Conservation (phyloP, 2,797 vertebrate genomes). For the Melanotaenia nigrans region DNA sequence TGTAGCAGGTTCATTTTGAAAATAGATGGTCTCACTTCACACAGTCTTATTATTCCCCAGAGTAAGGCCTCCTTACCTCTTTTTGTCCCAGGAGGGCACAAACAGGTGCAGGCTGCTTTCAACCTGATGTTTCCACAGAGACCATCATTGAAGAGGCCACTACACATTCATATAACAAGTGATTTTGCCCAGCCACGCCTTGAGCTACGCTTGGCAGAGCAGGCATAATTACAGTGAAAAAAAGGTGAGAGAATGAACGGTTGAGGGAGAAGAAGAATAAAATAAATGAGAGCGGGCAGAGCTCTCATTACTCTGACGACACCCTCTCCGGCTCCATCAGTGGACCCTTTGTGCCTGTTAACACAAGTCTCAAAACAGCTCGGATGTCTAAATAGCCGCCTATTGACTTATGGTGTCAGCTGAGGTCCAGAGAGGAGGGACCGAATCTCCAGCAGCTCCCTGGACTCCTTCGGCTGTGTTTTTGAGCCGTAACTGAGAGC, state of each 20-base stretch:
- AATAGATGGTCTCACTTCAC: constrained; percentile 52
- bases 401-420: constrained; percentile 55
- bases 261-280: constrained; percentile 48
- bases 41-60: constrained; percentile 45
- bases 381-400: constrained; percentile 53
- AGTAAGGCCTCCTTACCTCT: constrained; percentile 55
- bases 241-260: constrained; percentile 35
- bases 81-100: constrained; percentile 55
- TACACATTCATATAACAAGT: constrained; percentile 78
- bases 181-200: constrained; percentile 74
- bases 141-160: constrained; percentile 74
- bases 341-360: constrained; percentile 70
- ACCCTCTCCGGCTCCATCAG: constrained; percentile 48
- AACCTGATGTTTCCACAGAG: constrained; percentile 86
- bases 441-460: constrained; percentile 39
- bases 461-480: constrained; percentile 43
- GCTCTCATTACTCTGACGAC: constrained; percentile 43
- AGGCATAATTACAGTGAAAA: constrained; percentile 74
- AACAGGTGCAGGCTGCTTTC: constrained; percentile 76
- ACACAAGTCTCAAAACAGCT: constrained; percentile 64
- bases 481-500: constrained; percentile 20
- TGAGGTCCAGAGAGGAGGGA: constrained; percentile 28
- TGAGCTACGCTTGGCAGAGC: constrained; percentile 77
- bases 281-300: constrained; percentile 47
- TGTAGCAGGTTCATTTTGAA: constrained; percentile 57